These are phyloP conservation scores for Furnarius figulus DNA, from an alignment of 2,113 vertebrate species.

Conservation along the genomic window DNA sequence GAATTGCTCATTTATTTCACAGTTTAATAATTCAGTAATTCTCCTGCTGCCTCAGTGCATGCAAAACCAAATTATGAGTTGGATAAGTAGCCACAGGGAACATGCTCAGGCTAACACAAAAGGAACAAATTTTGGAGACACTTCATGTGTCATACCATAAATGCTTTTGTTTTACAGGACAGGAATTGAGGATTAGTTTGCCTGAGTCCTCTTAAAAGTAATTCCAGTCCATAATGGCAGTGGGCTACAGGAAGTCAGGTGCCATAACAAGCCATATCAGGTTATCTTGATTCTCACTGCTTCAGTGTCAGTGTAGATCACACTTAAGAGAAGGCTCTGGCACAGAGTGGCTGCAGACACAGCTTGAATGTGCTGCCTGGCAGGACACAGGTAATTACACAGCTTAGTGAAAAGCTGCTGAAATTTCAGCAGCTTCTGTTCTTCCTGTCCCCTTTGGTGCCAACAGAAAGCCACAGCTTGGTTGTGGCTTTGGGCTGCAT, in stretches of 20 bases:
- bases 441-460: neutral
- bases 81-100: neutral
- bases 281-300: neutral
- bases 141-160: rapidly evolving
- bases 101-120: neutral
- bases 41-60: neutral
- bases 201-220: neutral
- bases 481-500: neutral
- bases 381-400: neutral
- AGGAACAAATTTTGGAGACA: neutral
- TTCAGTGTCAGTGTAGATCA: neutral
- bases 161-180: neutral
- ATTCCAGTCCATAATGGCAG: neutral
- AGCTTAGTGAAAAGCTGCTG: neutral
- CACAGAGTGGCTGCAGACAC: neutral
- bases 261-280: rapidly evolving
- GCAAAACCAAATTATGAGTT: neutral
- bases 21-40: neutral
- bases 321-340: neutral
- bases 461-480: neutral
- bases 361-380: neutral
- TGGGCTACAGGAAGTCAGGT: neutral
- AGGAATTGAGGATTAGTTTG: neutral
- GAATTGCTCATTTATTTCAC: neutral
- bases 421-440: neutral